phyloP scores from a whole-genome alignment of 2,888 invertebrate genomes.

The Leptura quadrifasciata region DNA sequence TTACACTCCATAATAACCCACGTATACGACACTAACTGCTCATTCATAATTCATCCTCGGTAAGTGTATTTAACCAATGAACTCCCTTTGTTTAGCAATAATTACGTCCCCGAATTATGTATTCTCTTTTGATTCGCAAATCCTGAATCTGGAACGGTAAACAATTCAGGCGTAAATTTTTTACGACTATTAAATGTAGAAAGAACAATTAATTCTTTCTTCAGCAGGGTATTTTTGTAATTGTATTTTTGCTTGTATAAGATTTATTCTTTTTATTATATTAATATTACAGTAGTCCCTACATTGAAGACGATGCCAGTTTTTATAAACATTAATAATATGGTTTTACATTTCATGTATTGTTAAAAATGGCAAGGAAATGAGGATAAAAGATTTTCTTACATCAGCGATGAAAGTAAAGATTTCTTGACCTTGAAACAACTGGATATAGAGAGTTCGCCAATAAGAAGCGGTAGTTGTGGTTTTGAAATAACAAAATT shows the following conservation, averaged over 20 bases:
- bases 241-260: background rate
- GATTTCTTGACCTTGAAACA: too few species aligned
- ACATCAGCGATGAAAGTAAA: too few species aligned
- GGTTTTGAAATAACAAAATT: too few species aligned
- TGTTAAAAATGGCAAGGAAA: too few species aligned
- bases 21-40: slow-evolving; percentile 70
- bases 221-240: background rate
- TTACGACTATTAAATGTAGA: background rate
- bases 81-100: slow-evolving; percentile 48
- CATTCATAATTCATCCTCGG: slow-evolving; percentile 70
- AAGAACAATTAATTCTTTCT: background rate
- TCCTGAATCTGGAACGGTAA: background rate
- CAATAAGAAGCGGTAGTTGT: too few species aligned
- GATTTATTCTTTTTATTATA: too few species aligned
- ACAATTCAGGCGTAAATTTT: background rate
- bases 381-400: too few species aligned
- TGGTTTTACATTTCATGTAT: too few species aligned
- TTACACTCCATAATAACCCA: slow-evolving; percentile 70
- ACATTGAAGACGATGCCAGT: too few species aligned
- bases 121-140: slow-evolving; percentile 11
- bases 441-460: too few species aligned
- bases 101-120: slow-evolving; percentile 22
- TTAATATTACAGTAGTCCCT: too few species aligned
- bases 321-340: too few species aligned
- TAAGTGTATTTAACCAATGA: slow-evolving; percentile 66